These are phyloP conservation scores for Drosophila histrio DNA, from an alignment of 2,888 invertebrate species.

Conservation along the genomic window DNA sequence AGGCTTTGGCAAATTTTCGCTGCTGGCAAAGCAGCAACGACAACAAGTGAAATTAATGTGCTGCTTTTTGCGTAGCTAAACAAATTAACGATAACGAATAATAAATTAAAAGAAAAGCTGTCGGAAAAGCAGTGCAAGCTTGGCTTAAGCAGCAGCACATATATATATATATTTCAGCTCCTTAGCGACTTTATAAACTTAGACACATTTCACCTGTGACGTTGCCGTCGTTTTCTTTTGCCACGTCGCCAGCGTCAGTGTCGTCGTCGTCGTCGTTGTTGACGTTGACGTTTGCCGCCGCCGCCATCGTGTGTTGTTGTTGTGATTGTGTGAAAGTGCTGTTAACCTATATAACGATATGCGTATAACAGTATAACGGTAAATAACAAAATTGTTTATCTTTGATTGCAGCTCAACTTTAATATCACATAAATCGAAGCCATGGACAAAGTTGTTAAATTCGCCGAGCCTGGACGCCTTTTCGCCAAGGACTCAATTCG, in stretches of 20 bases:
- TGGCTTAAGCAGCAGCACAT: neutral
- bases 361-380: neutral
- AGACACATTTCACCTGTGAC: constrained; percentile 56
- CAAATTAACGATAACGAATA: neutral
- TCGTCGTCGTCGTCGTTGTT: too few relatives aligned
- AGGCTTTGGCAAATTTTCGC: neutral
- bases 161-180: neutral
- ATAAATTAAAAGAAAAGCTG: neutral
- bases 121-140: neutral
- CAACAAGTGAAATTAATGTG: constrained; percentile 3
- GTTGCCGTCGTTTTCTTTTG: constrained; percentile 48
- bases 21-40: neutral
- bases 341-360: constrained; percentile 19
- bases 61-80: neutral
- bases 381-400: neutral
- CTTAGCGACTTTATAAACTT: neutral
- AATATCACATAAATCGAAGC: neutral
- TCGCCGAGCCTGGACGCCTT: constrained; percentile 97
- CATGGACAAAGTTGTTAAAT: constrained; percentile 99
- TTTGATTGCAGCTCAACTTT: constrained; percentile 32
- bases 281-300: constrained; percentile 11
- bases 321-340: constrained; percentile 57
- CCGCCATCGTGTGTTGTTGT: constrained; percentile 16
- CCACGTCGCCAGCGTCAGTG: constrained; percentile 73
- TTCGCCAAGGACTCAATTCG: constrained; percentile 99